Percentiles rank a stretch among this genome's conserved stretches.
Conservation (phyloP, 2,888 invertebrate genomes). For the Torymus auratus region DNA sequence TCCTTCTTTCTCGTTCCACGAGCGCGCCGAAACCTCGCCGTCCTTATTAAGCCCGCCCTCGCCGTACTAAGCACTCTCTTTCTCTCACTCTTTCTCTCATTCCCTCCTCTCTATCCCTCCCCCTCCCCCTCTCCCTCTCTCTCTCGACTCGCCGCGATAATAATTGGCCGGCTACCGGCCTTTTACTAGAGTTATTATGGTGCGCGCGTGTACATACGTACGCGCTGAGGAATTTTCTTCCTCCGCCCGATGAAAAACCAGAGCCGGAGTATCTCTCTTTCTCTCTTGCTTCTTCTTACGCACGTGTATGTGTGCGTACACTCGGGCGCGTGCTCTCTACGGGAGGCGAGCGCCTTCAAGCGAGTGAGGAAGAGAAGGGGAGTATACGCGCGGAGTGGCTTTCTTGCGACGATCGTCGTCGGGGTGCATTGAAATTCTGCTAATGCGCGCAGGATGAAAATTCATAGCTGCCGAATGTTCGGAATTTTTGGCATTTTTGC, state of each 20-base stretch:
- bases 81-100: conserved; percentile 47
- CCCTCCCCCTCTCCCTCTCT: conserved; percentile 36
- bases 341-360: conserved; percentile 46
- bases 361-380: neutral
- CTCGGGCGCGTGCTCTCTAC: conserved; percentile 34
- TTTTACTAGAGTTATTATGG: conserved; percentile 51
- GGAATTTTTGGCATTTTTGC: conserved; percentile 30
- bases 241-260: conserved; percentile 40
- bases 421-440: conserved; percentile 39
- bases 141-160: conserved; percentile 35
- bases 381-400: neutral
- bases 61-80: conserved; percentile 72
- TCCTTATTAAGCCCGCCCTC: conserved; percentile 76
- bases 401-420: conserved; percentile 26
- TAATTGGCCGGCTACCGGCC: conserved; percentile 51
- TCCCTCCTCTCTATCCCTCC: conserved; percentile 31
- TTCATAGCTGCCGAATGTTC: conserved; percentile 29
- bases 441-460: conserved; percentile 33
- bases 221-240: conserved; percentile 49
- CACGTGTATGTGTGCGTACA: neutral
- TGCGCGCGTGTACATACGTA: neutral
- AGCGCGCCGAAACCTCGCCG: conserved; percentile 71
- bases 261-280: conserved; percentile 6
- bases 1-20: conserved; percentile 29
- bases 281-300: neutral